Evolutionary conservation across 2,113 vertebrate species (phyloP), one percentile per base, ranked within the genome.

Genomic region (Lanius ludovicianus): DNA sequence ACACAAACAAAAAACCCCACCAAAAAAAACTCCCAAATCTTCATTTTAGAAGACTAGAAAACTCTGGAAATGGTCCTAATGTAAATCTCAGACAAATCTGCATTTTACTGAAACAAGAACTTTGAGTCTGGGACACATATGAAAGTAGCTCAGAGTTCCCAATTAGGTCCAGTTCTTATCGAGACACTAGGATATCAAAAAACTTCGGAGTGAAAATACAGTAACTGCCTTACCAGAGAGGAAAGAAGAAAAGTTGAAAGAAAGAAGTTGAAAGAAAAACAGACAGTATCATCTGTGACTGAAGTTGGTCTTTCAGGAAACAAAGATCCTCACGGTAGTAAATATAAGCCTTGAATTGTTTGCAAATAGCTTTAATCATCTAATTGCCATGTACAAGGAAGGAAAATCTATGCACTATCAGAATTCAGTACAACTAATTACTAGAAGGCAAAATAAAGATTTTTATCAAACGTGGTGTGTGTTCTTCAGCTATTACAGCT

Each of bases 311-410:
- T 76, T 73, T 77, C 76, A 52, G 82, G 73, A 84, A 97, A 77
- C 37, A 17, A 95, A 88, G 56, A 91, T 84, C 24, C 59, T 89
- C 53, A 55, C 1, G 0, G 42, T 73, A 96, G 50, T 83, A 93
- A 90, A 67, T 67, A 93, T 4, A 94, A 77, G 62, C 46, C 46
- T 63, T 55, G 60, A 91, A 84, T 93, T 65, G 84, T 95, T 94
- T 91, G 87, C 78, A 96, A 95, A 91, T 82, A 82, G 37, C 23
- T 92, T 89, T 84, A 93, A 95, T 93, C 75, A 96, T 24, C 91
- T 91, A 93, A 93, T 91, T 92, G 91, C 41, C 70, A 56, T 16
- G 31, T 47, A 70, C 25, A 85, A 93, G 89, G 64, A 91, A 94
- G 84, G 64, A 89, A 94, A 87, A 96, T 71, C 22, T 84, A 88